These are phyloP conservation scores for Limosa lapponica DNA, from an alignment of 2,797 vertebrate species.

Conservation along the genomic window DNA sequence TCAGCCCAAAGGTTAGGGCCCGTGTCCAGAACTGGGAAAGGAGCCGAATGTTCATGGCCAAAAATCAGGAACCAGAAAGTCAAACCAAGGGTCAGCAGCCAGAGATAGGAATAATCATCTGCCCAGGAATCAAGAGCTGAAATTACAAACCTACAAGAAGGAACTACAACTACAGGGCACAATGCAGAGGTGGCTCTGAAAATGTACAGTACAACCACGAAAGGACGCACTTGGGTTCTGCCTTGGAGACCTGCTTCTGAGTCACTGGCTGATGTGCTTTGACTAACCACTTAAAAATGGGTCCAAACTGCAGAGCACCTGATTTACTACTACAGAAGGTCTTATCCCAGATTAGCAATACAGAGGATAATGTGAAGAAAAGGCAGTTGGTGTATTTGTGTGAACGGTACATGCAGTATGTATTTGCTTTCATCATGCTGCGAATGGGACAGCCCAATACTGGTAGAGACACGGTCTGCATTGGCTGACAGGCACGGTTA, in stretches of 20 bases:
- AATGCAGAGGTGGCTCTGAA: not conserved
- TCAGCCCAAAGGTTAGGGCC: conserved; percentile 60
- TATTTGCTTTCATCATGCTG: not conserved
- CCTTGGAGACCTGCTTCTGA: accelerated
- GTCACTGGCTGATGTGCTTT: not conserved
- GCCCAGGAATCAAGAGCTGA: not conserved
- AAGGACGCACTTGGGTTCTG: not conserved
- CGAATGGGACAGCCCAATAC: not conserved
- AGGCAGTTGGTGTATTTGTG: not conserved
- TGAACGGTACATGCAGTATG: not conserved
- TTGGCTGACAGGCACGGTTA: not conserved
- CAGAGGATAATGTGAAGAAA: not conserved
- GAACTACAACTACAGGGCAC: not conserved
- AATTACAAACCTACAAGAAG: conserved; percentile 23
- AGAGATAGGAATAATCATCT: conserved; percentile 12
- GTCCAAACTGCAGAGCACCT: not conserved
- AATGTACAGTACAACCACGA: accelerated
- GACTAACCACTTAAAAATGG: not conserved
- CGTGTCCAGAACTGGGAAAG: conserved; percentile 25
- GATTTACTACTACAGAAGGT: not conserved
- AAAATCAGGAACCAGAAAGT: conserved; percentile 51
- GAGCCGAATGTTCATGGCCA: not conserved
- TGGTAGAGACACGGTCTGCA: not conserved
- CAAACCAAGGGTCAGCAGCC: conserved; percentile 43
- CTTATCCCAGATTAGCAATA: not conserved